Conservation (phyloP, 2,888 invertebrate genomes). For the Hesperia comma region DNA sequence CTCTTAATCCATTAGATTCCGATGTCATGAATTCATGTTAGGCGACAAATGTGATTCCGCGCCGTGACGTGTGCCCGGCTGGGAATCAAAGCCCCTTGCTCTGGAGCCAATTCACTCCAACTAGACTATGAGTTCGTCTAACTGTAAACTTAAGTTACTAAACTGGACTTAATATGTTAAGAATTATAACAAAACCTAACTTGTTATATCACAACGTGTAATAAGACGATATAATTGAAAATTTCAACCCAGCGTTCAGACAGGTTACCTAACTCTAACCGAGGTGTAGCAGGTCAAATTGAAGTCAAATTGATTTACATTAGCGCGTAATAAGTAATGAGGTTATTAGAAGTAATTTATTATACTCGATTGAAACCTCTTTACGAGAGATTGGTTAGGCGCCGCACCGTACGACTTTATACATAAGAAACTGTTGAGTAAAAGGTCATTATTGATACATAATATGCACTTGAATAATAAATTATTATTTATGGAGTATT, state of each 20-base stretch:
- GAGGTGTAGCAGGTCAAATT: slow-evolving; percentile 26
- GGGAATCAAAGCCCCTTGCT: too few species aligned
- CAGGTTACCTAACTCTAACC: slow-evolving; percentile 9
- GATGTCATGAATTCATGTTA: too few species aligned
- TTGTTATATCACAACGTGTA: neutral
- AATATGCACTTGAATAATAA: too few species aligned
- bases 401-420: neutral
- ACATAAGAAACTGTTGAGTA: neutral
- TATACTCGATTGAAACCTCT: slow-evolving; percentile 7
- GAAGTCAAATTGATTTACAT: slow-evolving; percentile 33
- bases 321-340: slow-evolving; percentile 19
- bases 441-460: neutral
- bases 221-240: slow-evolving; percentile 1
- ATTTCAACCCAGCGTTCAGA: neutral
- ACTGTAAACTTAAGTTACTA: too few species aligned
- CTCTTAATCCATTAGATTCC: too few species aligned
- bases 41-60: too few species aligned
- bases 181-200: neutral
- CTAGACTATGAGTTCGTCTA: too few species aligned
- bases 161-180: too few species aligned
- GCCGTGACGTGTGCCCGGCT: too few species aligned
- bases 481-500: too few species aligned
- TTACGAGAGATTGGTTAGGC: slow-evolving; percentile 1
- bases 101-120: too few species aligned
- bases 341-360: slow-evolving; percentile 22